Percentiles rank a stretch among this genome's conserved stretches.
Evolutionary conservation across 2,888 invertebrate genomes (phyloP).

Genomic region (Apodemia hepburni): DNA sequence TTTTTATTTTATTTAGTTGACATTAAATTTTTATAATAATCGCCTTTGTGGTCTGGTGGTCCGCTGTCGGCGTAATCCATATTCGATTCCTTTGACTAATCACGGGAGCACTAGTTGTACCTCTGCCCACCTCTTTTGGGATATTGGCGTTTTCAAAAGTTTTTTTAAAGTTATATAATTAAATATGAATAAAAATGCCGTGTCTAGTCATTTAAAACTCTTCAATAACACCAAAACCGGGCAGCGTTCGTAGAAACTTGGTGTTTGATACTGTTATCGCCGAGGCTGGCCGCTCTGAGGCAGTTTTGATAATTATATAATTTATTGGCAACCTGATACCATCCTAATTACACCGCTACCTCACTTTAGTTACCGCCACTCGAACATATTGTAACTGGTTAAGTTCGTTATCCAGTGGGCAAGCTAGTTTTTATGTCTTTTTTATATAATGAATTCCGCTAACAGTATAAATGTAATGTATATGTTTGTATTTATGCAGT

Average conservation of each 20-base stretch:
- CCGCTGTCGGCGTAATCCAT: no score
- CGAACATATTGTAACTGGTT: constrained; percentile 9
- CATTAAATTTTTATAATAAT: no score
- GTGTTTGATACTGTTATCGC: constrained; percentile 38
- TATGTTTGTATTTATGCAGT: no score
- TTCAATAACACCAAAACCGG: constrained; percentile 3
- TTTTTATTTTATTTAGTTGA: no score
- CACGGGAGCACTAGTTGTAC: no score
- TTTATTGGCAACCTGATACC: constrained; percentile 33
- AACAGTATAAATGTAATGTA: not conserved
- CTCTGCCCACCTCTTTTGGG: no score
- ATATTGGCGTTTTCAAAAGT: no score
- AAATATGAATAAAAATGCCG: not conserved
- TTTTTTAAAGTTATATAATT: no score
- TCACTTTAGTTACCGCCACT: constrained; percentile 25
- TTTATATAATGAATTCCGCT: not conserved
- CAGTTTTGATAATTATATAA: constrained; percentile 39
- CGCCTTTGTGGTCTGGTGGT: no score
- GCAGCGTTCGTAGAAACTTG: constrained; percentile 46
- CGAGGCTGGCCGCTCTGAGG: constrained; percentile 28
- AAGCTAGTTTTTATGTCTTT: not conserved
- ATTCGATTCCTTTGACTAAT: no score
- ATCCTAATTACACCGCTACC: constrained; percentile 35
- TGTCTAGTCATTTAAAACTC: not conserved
- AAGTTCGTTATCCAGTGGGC: constrained; percentile 1